These are phyloP conservation scores for Tragopan temminckii DNA, from an alignment of 2,797 vertebrate species.

Conservation along the genomic window DNA sequence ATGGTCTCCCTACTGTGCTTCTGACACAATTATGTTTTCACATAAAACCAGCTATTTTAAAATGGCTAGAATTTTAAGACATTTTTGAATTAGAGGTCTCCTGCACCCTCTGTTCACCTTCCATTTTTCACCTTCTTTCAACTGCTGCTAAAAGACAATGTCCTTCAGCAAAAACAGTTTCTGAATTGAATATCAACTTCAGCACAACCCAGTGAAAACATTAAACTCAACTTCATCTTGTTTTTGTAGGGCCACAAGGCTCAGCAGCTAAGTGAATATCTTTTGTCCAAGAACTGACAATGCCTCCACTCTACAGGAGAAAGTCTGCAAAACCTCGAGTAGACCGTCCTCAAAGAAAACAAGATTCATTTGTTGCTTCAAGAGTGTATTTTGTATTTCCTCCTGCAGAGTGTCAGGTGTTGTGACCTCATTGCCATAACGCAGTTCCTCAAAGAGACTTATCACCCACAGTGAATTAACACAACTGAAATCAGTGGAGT, in stretches of 20 bases:
- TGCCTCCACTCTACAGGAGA: neutral
- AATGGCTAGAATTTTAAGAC: neutral
- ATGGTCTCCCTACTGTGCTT: neutral
- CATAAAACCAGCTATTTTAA: neutral
- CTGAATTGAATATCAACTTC: neutral
- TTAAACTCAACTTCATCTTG: conserved; percentile 6
- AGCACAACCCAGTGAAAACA: neutral
- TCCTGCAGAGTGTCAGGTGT: neutral
- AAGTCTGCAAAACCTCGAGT: neutral
- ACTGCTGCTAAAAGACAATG: neutral
- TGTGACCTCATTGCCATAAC: neutral
- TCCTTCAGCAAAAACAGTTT: neutral
- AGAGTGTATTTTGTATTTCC: neutral
- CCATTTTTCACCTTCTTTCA: neutral
- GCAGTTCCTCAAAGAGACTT: neutral
- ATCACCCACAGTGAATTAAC: neutral
- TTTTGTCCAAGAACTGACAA: neutral
- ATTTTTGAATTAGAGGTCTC: neutral
- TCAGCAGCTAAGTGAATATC: neutral
- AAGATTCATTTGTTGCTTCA: neutral
- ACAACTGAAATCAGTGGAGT: neutral
- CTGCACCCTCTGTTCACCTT: neutral
- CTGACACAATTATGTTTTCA: neutral
- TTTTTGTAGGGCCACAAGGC: neutral
- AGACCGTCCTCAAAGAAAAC: neutral